Conservation (phyloP, 1,140 invertebrate species). For the Steinernema khuongi region DNA sequence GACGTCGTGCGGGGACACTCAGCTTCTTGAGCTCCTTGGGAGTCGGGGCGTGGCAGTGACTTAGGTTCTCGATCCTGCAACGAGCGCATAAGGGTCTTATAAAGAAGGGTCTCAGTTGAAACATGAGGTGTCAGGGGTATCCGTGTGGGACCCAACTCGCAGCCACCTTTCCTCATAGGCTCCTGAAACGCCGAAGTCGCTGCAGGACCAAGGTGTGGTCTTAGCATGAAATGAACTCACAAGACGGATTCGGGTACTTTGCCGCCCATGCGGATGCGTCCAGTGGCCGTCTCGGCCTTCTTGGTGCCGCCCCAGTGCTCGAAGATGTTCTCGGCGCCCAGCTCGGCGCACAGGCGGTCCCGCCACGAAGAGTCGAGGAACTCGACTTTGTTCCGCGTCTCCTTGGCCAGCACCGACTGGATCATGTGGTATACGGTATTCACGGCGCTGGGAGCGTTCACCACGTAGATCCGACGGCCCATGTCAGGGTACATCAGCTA, state of each 20-base stretch:
- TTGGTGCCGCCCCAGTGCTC: constrained; percentile 34
- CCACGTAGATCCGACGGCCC: constrained; percentile 30
- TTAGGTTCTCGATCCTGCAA: constrained; percentile 15
- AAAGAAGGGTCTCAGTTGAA: neutral
- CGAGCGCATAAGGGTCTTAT: neutral
- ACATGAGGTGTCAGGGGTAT: neutral
- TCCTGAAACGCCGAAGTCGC: too few species aligned
- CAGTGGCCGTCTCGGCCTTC: constrained; percentile 17
- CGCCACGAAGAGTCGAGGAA: constrained; percentile 26
- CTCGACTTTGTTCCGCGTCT: neutral
- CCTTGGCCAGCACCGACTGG: constrained; percentile 29
- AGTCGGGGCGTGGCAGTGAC: constrained; percentile 3
- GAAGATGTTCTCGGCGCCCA: constrained; percentile 30
- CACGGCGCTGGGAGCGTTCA: constrained; percentile 30
- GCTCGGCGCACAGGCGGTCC: constrained; percentile 22
- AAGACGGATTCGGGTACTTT: constrained; percentile 24
- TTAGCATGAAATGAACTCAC: too few species aligned
- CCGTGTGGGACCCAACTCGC: neutral
- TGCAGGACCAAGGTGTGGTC: too few species aligned
- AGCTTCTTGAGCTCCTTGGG: constrained; percentile 10
- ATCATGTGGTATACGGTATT: constrained; percentile 33
- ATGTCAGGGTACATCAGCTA: constrained; percentile 16
- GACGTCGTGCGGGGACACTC: constrained; percentile 2
- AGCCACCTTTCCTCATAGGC: too few species aligned
- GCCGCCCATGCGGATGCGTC: constrained; percentile 33